A percentile compares a stretch with the other conserved stretches of the same genome.
These are phyloP conservation scores for Neodiprion lecontei DNA, from an alignment of 1,140 invertebrate genomes.

Conservation along the genomic window DNA sequence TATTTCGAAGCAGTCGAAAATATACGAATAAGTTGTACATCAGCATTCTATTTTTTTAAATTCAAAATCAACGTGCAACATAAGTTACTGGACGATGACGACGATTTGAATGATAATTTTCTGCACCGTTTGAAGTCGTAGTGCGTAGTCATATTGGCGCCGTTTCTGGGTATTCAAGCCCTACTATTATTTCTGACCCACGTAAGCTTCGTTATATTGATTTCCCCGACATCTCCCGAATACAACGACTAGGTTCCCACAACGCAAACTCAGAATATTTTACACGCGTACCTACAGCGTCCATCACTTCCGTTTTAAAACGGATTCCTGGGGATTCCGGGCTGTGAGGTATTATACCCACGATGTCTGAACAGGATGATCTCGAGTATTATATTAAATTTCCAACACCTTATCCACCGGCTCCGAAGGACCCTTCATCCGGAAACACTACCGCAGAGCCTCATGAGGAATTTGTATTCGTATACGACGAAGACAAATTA, in stretches of 20 bases:
- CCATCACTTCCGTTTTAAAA: background rate
- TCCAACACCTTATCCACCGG: slow-evolving; percentile 59
- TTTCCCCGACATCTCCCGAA: slow-evolving; percentile 1
- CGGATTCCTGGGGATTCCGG: background rate
- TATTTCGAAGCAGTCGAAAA: too few relatives aligned
- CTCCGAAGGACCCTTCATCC: slow-evolving; percentile 37
- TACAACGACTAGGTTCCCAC: slow-evolving; percentile 17
- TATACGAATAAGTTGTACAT: too few relatives aligned
- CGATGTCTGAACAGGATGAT: slow-evolving; percentile 55
- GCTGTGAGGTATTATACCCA: background rate
- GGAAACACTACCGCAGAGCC: slow-evolving; percentile 32
- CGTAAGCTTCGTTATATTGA: slow-evolving; percentile 2
- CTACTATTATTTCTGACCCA: background rate
- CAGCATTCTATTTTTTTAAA: too few relatives aligned
- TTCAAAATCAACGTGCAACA: too few relatives aligned
- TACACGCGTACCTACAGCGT: background rate
- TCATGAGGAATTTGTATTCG: slow-evolving; percentile 64
- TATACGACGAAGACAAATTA: slow-evolving; percentile 67
- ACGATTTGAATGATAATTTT: too few relatives aligned
- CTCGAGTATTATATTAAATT: slow-evolving; percentile 72
- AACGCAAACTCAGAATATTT: background rate
- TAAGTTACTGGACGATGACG: too few relatives aligned
- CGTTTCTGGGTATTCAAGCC: background rate
- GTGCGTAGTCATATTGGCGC: background rate
- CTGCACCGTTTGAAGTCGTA: background rate